These are phyloP conservation scores for Himalopsyche phryganea DNA, from an alignment of 1,140 invertebrate genomes.

Conservation along the genomic window DNA sequence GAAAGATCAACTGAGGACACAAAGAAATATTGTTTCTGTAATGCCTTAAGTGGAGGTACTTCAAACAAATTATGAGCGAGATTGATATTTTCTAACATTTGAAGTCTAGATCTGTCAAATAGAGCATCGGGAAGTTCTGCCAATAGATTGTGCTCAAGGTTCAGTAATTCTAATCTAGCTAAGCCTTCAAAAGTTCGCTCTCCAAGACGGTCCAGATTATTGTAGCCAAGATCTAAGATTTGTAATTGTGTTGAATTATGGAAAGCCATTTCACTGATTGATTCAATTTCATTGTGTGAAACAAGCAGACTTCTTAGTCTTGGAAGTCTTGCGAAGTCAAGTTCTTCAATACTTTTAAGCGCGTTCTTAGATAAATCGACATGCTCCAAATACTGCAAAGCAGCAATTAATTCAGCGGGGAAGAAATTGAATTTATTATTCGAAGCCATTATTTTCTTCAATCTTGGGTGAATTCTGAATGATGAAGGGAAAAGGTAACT, in stretches of 20 bases:
- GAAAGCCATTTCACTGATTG: conserved; percentile 81
- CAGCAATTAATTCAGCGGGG: conserved; percentile 73
- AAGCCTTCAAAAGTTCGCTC: conserved; percentile 81
- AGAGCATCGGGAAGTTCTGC: conserved; percentile 75
- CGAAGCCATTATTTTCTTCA: conserved; percentile 64
- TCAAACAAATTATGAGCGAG: conserved; percentile 74
- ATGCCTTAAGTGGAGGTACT: conserved; percentile 69
- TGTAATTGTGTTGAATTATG: conserved; percentile 88
- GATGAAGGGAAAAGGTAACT: conserved; percentile 77
- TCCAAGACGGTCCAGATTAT: conserved; percentile 70
- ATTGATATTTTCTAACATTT: conserved; percentile 78
- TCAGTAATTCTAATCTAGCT: conserved; percentile 67
- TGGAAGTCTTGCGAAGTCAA: conserved; percentile 78
- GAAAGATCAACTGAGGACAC: conserved; percentile 76
- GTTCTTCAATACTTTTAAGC: conserved; percentile 73
- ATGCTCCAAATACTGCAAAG: conserved; percentile 68
- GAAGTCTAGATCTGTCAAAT: conserved; percentile 74
- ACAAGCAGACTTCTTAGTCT: conserved; percentile 66
- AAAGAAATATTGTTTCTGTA: conserved; percentile 81
- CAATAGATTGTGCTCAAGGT: conserved; percentile 72
- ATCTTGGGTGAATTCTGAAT: conserved; percentile 74
- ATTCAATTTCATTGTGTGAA: conserved; percentile 71
- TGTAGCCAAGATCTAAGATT: conserved; percentile 69
- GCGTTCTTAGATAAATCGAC: conserved; percentile 75
- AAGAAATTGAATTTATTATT: conserved; percentile 79